These are phyloP conservation scores for Ceratina calcarata DNA, from an alignment of 1,140 invertebrate genomes.

Conservation along the genomic window DNA sequence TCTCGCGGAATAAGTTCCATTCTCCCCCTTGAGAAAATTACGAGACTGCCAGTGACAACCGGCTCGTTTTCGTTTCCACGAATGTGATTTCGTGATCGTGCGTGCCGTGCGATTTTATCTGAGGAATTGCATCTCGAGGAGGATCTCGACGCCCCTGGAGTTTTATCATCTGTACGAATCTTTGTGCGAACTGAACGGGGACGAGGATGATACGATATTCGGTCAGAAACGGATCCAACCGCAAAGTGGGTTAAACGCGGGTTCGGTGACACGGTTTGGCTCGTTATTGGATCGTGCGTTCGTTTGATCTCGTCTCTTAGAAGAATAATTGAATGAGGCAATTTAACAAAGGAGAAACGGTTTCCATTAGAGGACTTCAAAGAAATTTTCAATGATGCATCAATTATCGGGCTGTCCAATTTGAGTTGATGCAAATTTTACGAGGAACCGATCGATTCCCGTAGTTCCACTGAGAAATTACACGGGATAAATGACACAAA, in stretches of 20 bases:
- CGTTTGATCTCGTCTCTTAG: too few relatives aligned
- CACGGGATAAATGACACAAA: slow-evolving; percentile 37
- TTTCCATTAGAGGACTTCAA: background rate
- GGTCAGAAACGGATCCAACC: background rate
- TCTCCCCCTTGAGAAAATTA: slow-evolving; percentile 28
- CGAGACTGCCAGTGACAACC: slow-evolving; percentile 33
- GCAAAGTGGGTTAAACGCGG: slow-evolving; percentile 6
- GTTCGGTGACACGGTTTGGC: background rate
- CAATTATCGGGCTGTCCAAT: background rate
- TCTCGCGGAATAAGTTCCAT: too few relatives aligned
- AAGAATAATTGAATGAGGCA: too few relatives aligned
- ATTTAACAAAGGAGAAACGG: background rate
- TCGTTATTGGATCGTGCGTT: too few relatives aligned
- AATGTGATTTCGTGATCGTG: slow-evolving; percentile 41
- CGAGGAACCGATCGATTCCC: slow-evolving; percentile 18
- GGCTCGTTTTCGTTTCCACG: slow-evolving; percentile 49
- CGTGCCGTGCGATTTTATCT: slow-evolving; percentile 43
- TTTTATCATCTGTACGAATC: slow-evolving; percentile 38
- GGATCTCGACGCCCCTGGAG: background rate
- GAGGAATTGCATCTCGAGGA: background rate
- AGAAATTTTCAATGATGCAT: background rate
- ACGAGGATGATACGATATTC: background rate
- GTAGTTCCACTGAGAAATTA: slow-evolving; percentile 6
- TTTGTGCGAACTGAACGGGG: background rate
- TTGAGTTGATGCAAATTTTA: slow-evolving; percentile 8